Evolutionary conservation across 2,113 vertebrate species (phyloP).

Genomic region (Nycticorax nycticorax): DNA sequence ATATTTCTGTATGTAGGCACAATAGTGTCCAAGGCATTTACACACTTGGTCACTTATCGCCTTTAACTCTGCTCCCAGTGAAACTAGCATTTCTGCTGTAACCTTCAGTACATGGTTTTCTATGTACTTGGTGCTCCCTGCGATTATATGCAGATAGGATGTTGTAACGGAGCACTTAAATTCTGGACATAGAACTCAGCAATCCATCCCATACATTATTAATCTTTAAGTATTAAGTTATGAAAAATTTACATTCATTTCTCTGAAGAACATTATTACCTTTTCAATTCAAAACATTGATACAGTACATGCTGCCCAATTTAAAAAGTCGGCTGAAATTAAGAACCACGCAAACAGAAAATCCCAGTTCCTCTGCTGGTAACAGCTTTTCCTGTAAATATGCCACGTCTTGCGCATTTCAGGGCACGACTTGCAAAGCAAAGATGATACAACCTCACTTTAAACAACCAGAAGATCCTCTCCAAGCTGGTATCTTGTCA

Average conservation of each 20-base stretch:
- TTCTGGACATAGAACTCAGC: conserved; percentile 11
- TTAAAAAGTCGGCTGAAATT: not conserved
- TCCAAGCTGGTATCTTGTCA: not conserved
- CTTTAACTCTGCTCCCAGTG: not conserved
- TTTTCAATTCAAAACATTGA: conserved; percentile 38
- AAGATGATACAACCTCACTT: conserved; percentile 13
- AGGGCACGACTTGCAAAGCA: not conserved
- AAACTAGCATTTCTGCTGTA: not conserved
- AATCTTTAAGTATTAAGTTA: conserved; percentile 47
- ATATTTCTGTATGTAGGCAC: not conserved
- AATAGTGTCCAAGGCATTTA: not conserved
- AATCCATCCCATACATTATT: conserved; percentile 17
- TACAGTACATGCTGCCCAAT: not conserved
- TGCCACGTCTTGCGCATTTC: not conserved
- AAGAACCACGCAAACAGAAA: not conserved
- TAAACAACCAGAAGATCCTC: not conserved
- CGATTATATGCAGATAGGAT: not conserved
- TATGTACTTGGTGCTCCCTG: not conserved
- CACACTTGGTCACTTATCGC: not conserved
- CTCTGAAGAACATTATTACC: conserved; percentile 17
- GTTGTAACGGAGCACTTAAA: not conserved
- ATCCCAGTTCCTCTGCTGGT: not conserved
- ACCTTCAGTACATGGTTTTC: not conserved
- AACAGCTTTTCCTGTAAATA: not conserved
- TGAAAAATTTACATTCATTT: conserved; percentile 48